Conservation (phyloP, 2,888 invertebrate genomes). For the Reticulitermes lucifugus region DNA sequence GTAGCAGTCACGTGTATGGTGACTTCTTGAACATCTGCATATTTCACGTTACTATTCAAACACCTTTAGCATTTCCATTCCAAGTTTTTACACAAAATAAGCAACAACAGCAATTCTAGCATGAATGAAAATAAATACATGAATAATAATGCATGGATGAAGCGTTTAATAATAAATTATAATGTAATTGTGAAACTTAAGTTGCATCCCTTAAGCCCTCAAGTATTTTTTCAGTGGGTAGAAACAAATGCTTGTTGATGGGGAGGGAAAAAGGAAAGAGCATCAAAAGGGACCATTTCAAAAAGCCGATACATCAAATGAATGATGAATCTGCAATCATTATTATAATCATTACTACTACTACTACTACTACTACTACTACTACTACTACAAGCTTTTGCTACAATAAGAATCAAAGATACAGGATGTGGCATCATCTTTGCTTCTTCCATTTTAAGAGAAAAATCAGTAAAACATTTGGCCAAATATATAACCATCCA, state of each 20-base stretch:
- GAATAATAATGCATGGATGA: neutral
- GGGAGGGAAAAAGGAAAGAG: neutral
- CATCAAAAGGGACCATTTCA: neutral
- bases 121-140: conserved; percentile 14
- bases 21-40: neutral
- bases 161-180: neutral
- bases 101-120: neutral
- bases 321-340: neutral
- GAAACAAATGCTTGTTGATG: neutral
- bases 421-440: conserved; percentile 33
- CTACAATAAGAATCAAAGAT: neutral
- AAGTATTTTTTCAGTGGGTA: neutral
- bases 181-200: neutral
- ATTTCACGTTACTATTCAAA: neutral
- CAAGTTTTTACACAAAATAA: conserved; percentile 23
- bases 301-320: neutral
- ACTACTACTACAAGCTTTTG: neutral
- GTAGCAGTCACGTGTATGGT: no score
- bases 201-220: no score
- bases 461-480: conserved; percentile 16
- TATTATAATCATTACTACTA: neutral
- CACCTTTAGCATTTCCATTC: conserved; percentile 5
- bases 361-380: no score
- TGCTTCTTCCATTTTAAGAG: conserved; percentile 45
- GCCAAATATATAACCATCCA: conserved; percentile 28